Evolutionary conservation across 2,113 vertebrate genomes (phyloP).

Genomic region (Fregetta grallaria): DNA sequence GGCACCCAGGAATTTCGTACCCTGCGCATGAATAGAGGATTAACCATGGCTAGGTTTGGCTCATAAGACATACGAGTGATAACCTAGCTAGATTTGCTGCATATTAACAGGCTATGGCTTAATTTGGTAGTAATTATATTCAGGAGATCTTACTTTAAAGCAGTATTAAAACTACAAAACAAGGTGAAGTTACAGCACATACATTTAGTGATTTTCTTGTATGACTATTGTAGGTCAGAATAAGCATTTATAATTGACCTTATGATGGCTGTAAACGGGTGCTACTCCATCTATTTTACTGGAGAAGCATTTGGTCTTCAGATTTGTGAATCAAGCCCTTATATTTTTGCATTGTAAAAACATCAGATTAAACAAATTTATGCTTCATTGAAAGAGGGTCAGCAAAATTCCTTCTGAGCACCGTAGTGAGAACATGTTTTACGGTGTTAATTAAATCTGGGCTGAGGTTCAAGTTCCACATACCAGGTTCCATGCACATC

Average conservation of each 20-base stretch:
- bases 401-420: conserved; percentile 57
- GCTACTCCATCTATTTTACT: not conserved
- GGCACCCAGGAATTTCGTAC: conserved; percentile 84
- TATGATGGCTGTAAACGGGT: not conserved
- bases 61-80: conserved; percentile 38
- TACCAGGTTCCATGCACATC: conserved; percentile 32
- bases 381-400: not conserved
- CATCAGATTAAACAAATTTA: not conserved
- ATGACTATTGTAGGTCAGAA: not conserved
- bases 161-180: not conserved
- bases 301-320: not conserved
- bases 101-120: not conserved
- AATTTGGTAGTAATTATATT: conserved; percentile 27
- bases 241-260: not conserved
- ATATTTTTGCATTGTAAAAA: not conserved
- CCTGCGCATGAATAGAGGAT: conserved; percentile 82
- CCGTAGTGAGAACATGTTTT: conserved; percentile 1
- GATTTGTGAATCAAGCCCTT: not conserved
- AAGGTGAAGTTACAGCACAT: not conserved
- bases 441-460: conserved; percentile 48
- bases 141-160: conserved; percentile 1
- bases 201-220: not conserved
- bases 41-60: conserved; percentile 75
- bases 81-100: conserved; percentile 8
- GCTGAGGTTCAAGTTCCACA: conserved; percentile 40